These are phyloP conservation scores for Drosophila sp. DNA, from an alignment of 1,140 invertebrate species.

Conservation along the genomic window DNA sequence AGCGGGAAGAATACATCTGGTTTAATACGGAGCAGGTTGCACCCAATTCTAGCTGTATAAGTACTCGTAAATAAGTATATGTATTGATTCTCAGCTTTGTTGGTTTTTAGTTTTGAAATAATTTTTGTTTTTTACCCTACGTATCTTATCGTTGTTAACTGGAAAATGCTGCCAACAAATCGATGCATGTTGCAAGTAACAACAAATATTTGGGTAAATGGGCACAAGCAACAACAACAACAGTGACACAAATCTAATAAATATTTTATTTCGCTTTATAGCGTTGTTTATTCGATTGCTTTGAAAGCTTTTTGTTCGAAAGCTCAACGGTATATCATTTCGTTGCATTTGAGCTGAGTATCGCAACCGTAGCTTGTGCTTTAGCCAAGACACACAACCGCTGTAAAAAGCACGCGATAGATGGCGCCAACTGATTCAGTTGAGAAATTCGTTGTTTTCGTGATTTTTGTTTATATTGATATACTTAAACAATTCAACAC, in stretches of 20 bases:
- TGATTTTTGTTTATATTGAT: neutral
- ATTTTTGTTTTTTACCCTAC: constrained; percentile 2
- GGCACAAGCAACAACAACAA: constrained; percentile 1
- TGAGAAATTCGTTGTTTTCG: neutral
- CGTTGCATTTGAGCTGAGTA: neutral
- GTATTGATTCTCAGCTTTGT: constrained; percentile 10
- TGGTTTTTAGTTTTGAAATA: constrained; percentile 5
- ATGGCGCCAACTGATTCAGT: constrained; percentile 16
- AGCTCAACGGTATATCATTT: neutral
- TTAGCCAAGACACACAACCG: constrained; percentile 29
- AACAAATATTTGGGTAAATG: constrained; percentile 49
- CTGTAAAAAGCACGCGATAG: neutral
- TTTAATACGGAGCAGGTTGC: neutral
- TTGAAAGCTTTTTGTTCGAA: constrained; percentile 4
- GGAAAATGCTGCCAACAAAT: constrained; percentile 12
- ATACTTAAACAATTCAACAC: neutral
- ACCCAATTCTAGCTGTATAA: constrained; percentile 5
- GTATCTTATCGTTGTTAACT: constrained; percentile 36
- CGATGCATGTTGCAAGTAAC: constrained; percentile 41
- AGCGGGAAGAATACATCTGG: neutral
- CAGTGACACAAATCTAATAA: constrained; percentile 17
- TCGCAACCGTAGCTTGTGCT: neutral
- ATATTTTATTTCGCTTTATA: constrained; percentile 19
- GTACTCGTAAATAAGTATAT: neutral
- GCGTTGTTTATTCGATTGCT: constrained; percentile 10